phyloP scores from a whole-genome alignment of 2,113 vertebrate genomes.

The Plotosus lineatus region DNA sequence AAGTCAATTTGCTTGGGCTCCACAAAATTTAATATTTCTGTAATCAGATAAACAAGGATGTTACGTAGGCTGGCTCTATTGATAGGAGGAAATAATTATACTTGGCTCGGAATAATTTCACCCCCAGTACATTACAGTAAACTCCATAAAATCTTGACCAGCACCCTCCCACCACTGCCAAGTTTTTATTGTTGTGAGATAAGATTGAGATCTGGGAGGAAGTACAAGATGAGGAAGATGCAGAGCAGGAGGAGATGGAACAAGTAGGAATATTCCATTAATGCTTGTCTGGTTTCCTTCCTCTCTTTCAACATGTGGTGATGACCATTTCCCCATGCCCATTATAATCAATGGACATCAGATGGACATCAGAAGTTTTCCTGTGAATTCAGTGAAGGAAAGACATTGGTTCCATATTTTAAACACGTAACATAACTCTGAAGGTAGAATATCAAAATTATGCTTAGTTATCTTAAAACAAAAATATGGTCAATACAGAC shows the following conservation, averaged over 20 bases:
- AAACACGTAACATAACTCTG: slow-evolving; percentile 29
- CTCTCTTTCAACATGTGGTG: slow-evolving; percentile 63
- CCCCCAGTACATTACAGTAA: slow-evolving; percentile 75
- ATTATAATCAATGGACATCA: slow-evolving; percentile 24
- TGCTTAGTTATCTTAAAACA: neutral
- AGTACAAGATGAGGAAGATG: slow-evolving; percentile 34
- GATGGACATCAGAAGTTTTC: slow-evolving; percentile 9
- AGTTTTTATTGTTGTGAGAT: slow-evolving; percentile 62
- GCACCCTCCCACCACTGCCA: slow-evolving; percentile 48
- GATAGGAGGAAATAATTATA: slow-evolving; percentile 77
- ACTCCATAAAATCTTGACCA: slow-evolving; percentile 64
- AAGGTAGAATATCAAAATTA: slow-evolving; percentile 18
- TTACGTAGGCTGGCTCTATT: slow-evolving; percentile 70
- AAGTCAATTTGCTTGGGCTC: slow-evolving; percentile 77
- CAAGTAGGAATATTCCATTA: slow-evolving; percentile 67
- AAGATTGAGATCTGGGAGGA: slow-evolving; percentile 67
- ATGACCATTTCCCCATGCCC: slow-evolving; percentile 16
- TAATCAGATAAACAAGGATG: slow-evolving; percentile 80
- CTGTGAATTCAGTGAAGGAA: slow-evolving; percentile 29
- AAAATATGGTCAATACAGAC: neutral
- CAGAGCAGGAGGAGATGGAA: slow-evolving; percentile 58
- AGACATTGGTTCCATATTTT: slow-evolving; percentile 30
- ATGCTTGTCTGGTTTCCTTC: slow-evolving; percentile 63
- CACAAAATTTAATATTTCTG: slow-evolving; percentile 75
- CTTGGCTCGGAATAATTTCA: slow-evolving; percentile 75